Evolutionary conservation across 2,888 invertebrate genomes (phyloP).

Genomic region (Flabesymbios commensalis): DNA sequence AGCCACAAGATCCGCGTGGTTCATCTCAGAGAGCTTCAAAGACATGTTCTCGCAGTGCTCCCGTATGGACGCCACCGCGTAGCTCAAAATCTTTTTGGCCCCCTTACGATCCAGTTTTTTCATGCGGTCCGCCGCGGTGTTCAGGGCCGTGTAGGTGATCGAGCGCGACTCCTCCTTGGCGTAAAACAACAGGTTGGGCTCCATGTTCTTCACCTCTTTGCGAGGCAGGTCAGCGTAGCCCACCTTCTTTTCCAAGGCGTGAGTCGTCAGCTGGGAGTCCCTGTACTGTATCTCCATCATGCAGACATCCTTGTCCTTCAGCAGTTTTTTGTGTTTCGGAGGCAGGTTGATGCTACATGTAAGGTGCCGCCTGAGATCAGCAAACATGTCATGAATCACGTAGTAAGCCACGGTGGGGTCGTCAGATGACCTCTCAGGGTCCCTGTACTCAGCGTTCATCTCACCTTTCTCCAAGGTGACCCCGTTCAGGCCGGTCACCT

Average conservation of each 20-base stretch:
- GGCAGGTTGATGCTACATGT: conserved; percentile 26
- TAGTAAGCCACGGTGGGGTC: not conserved
- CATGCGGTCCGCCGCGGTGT: conserved; percentile 20
- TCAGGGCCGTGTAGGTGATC: conserved; percentile 19
- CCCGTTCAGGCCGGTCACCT: conserved; percentile 27
- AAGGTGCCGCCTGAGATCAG: conserved; percentile 24
- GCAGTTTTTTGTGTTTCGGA: conserved; percentile 29
- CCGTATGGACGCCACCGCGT: conserved; percentile 13
- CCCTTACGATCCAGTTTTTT: conserved; percentile 27
- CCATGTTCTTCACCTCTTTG: conserved; percentile 23
- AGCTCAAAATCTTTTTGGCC: conserved; percentile 15
- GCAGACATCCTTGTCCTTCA: conserved; percentile 34
- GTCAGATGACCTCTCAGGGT: not conserved
- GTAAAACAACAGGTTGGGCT: conserved; percentile 16
- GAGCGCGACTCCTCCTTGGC: conserved; percentile 23
- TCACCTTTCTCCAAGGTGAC: conserved; percentile 16
- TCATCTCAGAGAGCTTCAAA: conserved; percentile 18
- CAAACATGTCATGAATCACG: conserved; percentile 28
- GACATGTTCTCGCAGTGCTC: conserved; percentile 19
- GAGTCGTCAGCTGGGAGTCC: conserved; percentile 10
- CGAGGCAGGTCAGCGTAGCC: conserved; percentile 28
- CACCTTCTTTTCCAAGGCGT: conserved; percentile 17
- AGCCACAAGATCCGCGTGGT: conserved; percentile 14
- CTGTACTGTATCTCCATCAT: conserved; percentile 22
- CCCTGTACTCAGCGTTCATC: conserved; percentile 17